These are phyloP conservation scores for Latheticus oryzae DNA, from an alignment of 2,888 invertebrate species.

Conservation along the genomic window DNA sequence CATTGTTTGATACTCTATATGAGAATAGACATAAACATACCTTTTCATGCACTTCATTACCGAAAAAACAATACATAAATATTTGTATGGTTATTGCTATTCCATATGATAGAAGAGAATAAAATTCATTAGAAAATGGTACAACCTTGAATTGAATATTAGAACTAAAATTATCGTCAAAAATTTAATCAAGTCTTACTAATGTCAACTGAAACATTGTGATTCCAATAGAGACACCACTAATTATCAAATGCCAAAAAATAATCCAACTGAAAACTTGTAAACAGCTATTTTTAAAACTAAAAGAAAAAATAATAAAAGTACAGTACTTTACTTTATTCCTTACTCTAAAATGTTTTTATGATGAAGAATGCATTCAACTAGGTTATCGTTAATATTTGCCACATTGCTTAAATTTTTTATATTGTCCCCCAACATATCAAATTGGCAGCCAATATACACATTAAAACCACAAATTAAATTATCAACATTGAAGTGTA, in stretches of 20 bases:
- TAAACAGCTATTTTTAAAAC: conserved; percentile 1
- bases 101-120: background rate
- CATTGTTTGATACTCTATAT: background rate
- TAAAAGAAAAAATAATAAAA: conserved; percentile 9
- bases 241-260: conserved; percentile 7
- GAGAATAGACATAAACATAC: background rate
- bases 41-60: conserved; percentile 16
- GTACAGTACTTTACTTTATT: background rate
- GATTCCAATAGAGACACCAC: conserved; percentile 1
- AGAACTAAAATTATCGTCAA: background rate
- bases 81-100: conserved; percentile 2
- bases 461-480: conserved; percentile 6
- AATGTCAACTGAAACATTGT: conserved; percentile 18
- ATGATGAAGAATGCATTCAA: conserved; percentile 2
- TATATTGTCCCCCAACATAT: conserved; percentile 5
- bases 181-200: conserved; percentile 4
- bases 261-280: conserved; percentile 3
- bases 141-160: background rate
- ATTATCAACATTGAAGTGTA: conserved; percentile 12
- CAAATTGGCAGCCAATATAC: conserved; percentile 6
- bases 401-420: background rate
- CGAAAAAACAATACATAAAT: conserved; percentile 21
- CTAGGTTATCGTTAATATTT: background rate
- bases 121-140: conserved; percentile 6
- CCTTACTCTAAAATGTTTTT: conserved; percentile 4